A percentile compares a stretch with the other conserved stretches of the same genome.
Conservation (phyloP, 2,797 vertebrate genomes). For the Lagocephalus sceleratus region DNA sequence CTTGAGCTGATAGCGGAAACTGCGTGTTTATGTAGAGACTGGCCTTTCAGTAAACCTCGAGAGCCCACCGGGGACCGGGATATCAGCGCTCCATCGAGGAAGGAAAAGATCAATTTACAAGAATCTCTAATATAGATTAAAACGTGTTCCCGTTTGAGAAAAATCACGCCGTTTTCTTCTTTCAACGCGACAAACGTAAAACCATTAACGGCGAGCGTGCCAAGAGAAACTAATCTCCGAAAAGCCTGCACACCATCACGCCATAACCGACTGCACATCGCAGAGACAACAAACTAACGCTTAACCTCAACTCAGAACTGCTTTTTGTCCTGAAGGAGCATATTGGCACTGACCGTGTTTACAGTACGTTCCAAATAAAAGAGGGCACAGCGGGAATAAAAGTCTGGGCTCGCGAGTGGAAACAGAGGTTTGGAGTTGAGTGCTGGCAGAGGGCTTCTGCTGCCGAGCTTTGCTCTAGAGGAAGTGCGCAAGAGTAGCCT, state of each 20-base stretch:
- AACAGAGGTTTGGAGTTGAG: slow-evolving; percentile 43
- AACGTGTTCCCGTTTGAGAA: slow-evolving; percentile 12
- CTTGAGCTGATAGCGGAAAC: slow-evolving; percentile 66
- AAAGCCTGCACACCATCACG: slow-evolving; percentile 51
- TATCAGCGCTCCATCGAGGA: slow-evolving; percentile 51
- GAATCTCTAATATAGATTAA: slow-evolving; percentile 48
- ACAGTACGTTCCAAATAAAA: slow-evolving; percentile 65
- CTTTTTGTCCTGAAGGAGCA: slow-evolving; percentile 58
- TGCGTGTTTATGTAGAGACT: slow-evolving; percentile 60
- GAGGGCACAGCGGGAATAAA: slow-evolving; percentile 68
- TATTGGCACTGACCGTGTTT: slow-evolving; percentile 74
- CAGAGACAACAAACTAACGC: slow-evolving; percentile 50
- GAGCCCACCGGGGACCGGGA: slow-evolving; percentile 52
- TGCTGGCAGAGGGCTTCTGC: slow-evolving; percentile 48
- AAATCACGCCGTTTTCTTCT: slow-evolving; percentile 5
- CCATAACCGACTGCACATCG: slow-evolving; percentile 34
- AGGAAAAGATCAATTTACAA: slow-evolving; percentile 66
- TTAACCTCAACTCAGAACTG: slow-evolving; percentile 63
- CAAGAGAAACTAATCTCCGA: slow-evolving; percentile 30
- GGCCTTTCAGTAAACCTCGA: slow-evolving; percentile 63
- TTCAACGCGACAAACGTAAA: slow-evolving; percentile 32
- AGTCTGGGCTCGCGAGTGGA: slow-evolving; percentile 50
- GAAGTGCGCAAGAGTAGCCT: slow-evolving; percentile 62
- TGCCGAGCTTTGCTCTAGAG: slow-evolving; percentile 41
- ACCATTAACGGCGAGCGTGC: slow-evolving; percentile 55